phyloP scores from a whole-genome alignment of 2,113 vertebrate species.

The Sebastes schlegelii region DNA sequence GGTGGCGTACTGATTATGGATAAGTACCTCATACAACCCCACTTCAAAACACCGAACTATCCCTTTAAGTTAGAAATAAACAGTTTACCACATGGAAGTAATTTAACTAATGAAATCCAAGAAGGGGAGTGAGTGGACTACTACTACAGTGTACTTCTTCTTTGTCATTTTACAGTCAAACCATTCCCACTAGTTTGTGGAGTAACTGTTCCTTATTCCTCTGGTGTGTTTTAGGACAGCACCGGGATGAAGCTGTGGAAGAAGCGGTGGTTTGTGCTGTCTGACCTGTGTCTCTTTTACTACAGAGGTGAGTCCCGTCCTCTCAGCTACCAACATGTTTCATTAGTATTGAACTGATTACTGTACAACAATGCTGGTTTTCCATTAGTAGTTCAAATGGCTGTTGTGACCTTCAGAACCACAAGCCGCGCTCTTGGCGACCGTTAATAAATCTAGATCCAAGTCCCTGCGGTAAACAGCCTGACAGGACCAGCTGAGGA shows the following conservation, averaged over 20 bases:
- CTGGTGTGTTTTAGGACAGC: conserved; percentile 88
- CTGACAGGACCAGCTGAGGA: conserved; percentile 29
- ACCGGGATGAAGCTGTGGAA: conserved; percentile 99
- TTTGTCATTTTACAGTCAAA: background rate
- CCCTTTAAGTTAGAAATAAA: no score
- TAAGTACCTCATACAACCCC: no score
- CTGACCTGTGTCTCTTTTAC: conserved; percentile 98
- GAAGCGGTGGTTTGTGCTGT: conserved; percentile 98
- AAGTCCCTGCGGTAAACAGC: conserved; percentile 29
- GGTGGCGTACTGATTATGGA: no score
- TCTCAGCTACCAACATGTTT: background rate
- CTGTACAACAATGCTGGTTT: background rate
- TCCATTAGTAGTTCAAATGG: conserved; percentile 1
- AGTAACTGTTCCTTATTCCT: conserved; percentile 6
- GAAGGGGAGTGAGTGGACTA: background rate
- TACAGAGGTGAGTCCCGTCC: conserved; percentile 90
- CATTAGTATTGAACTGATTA: background rate
- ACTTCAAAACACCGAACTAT: no score
- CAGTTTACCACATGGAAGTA: background rate
- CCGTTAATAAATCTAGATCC: conserved; percentile 25
- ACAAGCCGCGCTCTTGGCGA: background rate
- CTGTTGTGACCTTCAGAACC: conserved; percentile 22
- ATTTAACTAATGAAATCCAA: background rate
- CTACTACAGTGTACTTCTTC: background rate
- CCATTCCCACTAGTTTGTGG: background rate